Evolutionary conservation across 2,113 vertebrate species (phyloP).

Genomic region (Heloderma charlesbogerti): DNA sequence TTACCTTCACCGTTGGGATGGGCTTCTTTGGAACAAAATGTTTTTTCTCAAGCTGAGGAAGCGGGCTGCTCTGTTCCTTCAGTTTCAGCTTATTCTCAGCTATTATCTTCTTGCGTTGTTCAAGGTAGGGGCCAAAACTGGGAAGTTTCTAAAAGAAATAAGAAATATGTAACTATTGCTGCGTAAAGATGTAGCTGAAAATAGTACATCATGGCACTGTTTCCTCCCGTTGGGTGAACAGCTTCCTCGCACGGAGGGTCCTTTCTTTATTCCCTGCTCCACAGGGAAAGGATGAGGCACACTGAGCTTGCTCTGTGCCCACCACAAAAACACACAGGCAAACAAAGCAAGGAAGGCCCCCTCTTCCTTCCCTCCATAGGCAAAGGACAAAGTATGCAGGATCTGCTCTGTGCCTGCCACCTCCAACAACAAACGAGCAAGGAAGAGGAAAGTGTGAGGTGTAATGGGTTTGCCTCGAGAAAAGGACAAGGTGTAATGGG

Average conservation of each 20-base stretch:
- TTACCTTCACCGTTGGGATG: slow-evolving; percentile 88
- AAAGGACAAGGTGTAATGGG: too few relatives aligned
- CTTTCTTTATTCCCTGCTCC: too few relatives aligned
- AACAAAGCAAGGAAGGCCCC: too few relatives aligned
- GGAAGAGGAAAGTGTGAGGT: too few relatives aligned
- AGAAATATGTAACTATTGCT: slow-evolving; percentile 15
- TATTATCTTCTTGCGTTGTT: slow-evolving; percentile 82
- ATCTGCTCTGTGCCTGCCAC: too few relatives aligned
- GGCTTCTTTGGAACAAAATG: slow-evolving; percentile 78
- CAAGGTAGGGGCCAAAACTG: slow-evolving; percentile 90
- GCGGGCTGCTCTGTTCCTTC: slow-evolving; percentile 50
- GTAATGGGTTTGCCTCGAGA: too few relatives aligned
- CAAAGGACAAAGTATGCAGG: too few relatives aligned
- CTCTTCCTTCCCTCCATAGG: too few relatives aligned
- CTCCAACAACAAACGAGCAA: too few relatives aligned
- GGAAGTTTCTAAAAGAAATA: slow-evolving; percentile 83
- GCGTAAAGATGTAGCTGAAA: not conserved
- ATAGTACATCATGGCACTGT: not conserved
- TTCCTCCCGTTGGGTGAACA: not conserved
- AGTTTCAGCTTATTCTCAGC: slow-evolving; percentile 82
- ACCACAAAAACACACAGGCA: too few relatives aligned
- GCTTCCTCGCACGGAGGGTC: not conserved
- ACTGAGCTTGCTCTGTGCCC: too few relatives aligned
- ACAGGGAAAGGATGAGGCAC: too few relatives aligned
- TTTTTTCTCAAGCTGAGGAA: slow-evolving; percentile 42